These are phyloP conservation scores for Phocides pigmalion DNA, from an alignment of 1,140 invertebrate species.

Conservation along the genomic window DNA sequence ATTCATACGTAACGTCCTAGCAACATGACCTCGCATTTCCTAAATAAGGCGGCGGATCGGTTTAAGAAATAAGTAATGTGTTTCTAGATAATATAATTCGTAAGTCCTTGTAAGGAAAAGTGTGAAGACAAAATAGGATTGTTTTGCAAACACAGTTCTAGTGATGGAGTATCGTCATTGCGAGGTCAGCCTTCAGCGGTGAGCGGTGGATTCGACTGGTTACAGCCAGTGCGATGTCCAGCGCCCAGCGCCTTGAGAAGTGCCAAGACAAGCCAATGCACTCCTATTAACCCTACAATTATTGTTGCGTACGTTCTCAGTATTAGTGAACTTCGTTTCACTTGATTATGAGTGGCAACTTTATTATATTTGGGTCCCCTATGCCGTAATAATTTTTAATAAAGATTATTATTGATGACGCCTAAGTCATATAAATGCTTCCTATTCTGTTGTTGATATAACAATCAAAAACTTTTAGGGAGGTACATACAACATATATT, in stretches of 20 bases:
- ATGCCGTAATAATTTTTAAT: too few species aligned
- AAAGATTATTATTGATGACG: too few species aligned
- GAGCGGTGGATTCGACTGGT: constrained; percentile 42
- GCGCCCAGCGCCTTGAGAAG: constrained; percentile 27
- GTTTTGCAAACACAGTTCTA: constrained; percentile 43
- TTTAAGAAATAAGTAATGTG: constrained; percentile 7
- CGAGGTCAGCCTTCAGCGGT: constrained; percentile 37
- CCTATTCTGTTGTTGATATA: too few species aligned
- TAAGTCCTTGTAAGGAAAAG: constrained; percentile 54
- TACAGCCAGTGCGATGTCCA: constrained; percentile 38
- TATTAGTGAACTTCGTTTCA: constrained; percentile 18
- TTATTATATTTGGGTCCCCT: constrained; percentile 1
- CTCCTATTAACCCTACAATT: constrained; percentile 56
- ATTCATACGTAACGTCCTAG: not conserved
- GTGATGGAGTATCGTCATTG: constrained; percentile 21
- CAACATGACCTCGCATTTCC: constrained; percentile 8
- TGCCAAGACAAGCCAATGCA: constrained; percentile 50
- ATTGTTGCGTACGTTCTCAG: constrained; percentile 36
- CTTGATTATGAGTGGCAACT: not conserved
- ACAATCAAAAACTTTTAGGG: too few species aligned
- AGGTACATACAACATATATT: too few species aligned
- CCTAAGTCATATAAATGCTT: too few species aligned
- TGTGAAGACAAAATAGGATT: constrained; percentile 51
- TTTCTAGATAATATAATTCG: constrained; percentile 49
- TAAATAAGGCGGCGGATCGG: not conserved